Evolutionary conservation across 2,797 vertebrate species (phyloP).

Genomic region (Schizopygopsis pylzovi): DNA sequence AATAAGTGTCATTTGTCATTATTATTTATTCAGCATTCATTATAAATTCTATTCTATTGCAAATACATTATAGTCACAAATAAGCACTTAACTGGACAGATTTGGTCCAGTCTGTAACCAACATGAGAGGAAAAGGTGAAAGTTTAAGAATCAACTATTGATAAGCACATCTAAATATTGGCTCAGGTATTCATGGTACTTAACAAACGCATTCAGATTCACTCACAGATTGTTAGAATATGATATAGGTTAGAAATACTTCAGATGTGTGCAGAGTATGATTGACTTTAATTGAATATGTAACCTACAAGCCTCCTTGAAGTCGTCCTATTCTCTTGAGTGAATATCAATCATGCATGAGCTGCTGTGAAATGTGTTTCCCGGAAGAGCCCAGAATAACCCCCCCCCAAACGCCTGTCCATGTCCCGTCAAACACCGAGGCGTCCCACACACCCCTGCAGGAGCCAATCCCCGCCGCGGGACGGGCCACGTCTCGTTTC

Average conservation of each 20-base stretch:
- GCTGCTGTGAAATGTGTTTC: constrained; percentile 44
- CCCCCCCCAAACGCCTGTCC: constrained; percentile 6
- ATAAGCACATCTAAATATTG: background rate
- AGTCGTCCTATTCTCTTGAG: background rate
- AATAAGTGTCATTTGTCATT: background rate
- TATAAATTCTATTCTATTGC: background rate
- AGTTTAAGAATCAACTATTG: background rate
- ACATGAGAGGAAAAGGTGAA: background rate
- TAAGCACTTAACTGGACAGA: background rate
- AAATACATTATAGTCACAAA: background rate
- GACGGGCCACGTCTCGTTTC: background rate
- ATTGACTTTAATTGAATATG: background rate
- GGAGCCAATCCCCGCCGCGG: constrained; percentile 59
- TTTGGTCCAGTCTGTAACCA: background rate
- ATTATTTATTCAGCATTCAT: background rate
- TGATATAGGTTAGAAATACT: background rate
- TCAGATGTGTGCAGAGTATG: background rate
- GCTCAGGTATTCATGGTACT: no score
- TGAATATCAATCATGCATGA: constrained; percentile 4
- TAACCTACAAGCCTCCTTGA: background rate
- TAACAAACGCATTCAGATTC: background rate
- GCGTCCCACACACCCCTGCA: constrained; percentile 59
- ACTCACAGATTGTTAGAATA: background rate
- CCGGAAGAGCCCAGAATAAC: constrained; percentile 51
- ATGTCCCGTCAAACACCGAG: constrained; percentile 19